Base-by-base conservation (phyloP, 2,888 invertebrate genomes). In the Drosophila phalerata region DNA sequence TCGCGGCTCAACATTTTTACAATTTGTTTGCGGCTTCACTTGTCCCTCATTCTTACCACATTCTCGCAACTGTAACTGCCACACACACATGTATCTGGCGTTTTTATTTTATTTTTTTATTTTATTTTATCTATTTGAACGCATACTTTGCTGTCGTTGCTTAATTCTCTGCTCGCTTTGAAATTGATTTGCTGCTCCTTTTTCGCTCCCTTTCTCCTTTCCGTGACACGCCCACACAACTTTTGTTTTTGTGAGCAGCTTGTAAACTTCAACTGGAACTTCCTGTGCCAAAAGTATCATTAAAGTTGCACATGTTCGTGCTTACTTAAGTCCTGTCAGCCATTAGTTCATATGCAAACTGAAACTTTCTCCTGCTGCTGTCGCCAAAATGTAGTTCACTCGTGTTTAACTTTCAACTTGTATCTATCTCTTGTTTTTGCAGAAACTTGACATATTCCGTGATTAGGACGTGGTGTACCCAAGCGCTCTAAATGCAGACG, bases 391-490 rank as follows among this genome's bases (percentile, higher is more conserved):
- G 25, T 22, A 38, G 45, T 10, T 56, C 19, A 22, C 15, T 57
- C 43, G 5, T 49, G 30, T 53, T 64, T 40, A 58, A 55, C 62
- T 64, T 58, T 22, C 34, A 61, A 57, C 47, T 38, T 67, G 22
- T 6, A 40, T 61, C 65, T 73, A 25, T 69, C 70, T 42, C 91
- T 72, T 17, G 25, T 70, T 69, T 28, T 92, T 92, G 49, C 91
- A 92, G 92, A 86, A 88, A 83, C 84, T 81, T 83, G 79, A 79
- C 80, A 81, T 82, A 89, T 77, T 78, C 85, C 88, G 92, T 91
- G 89, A 91, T 91, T 92, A 90, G 92, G 92, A 92, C 91, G 91
- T 92, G 92, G 92, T 92, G 92, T 91, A 91, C 92, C 92, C 91
- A 88, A 92, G 90, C 90, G 92, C 88, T 91, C 88, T 91, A 91